phyloP scores from a whole-genome alignment of 1,140 invertebrate species.

The Holotrichia oblita region DNA sequence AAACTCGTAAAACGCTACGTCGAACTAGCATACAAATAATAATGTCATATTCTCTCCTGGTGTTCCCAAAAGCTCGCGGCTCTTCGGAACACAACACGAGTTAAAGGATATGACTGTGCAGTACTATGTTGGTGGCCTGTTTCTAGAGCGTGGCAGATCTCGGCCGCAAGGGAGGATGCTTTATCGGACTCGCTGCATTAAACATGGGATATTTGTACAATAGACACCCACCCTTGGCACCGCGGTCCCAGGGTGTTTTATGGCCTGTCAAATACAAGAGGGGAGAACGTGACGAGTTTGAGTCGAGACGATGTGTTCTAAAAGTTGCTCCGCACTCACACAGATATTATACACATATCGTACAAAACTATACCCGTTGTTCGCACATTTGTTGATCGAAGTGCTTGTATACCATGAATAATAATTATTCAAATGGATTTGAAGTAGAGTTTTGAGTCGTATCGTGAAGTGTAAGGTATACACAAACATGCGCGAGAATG shows the following conservation, averaged over 20 bases:
- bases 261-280: conserved; percentile 41
- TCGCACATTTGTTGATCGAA: not conserved
- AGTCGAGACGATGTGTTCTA: not conserved
- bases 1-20: conserved; percentile 12
- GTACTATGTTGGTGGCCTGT: not conserved
- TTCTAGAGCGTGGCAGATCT: not conserved
- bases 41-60: not conserved
- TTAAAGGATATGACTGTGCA: not conserved
- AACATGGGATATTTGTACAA: conserved; percentile 54
- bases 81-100: not conserved
- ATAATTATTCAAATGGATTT: conserved; percentile 1
- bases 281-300: conserved; percentile 16
- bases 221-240: conserved; percentile 46
- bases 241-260: conserved; percentile 48
- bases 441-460: not conserved
- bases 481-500: not conserved
- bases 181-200: conserved; percentile 54
- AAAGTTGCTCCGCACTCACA: not conserved
- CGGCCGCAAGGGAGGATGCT: conserved; percentile 8
- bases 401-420: not conserved
- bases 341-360: not conserved
- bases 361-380: not conserved
- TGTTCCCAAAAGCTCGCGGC: not conserved
- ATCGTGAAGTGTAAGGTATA: not conserved
- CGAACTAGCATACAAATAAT: conserved; percentile 22